Evolutionary conservation across 2,113 vertebrate genomes (phyloP), one percentile per base, ranked within the genome.

Genomic region (Macrotus californicus): DNA sequence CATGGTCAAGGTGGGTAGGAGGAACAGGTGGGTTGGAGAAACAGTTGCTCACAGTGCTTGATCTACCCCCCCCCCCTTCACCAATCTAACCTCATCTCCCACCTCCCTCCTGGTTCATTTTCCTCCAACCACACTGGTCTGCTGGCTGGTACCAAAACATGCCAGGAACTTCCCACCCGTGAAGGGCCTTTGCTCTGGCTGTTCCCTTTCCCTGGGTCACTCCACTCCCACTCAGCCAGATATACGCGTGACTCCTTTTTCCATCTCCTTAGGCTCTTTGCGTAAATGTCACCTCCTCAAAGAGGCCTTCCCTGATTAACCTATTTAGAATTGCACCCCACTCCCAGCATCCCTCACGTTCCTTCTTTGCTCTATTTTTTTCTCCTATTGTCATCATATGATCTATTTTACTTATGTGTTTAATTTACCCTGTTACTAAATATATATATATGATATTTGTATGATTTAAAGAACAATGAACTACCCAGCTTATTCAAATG

Each of bases 1-100:
- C 98, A 99, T 99, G 99, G 98, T 99, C 46, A 99, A 99, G 99
- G 99, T 99, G 97, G 22, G 87, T 18, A 0, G 29, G 67, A 61
- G 41, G 8, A 43, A 48, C 36, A 41, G 6, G 99, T 99, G 97
- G 26, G 87, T 14, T 0, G 22, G 66, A 61, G 43, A 8, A 43
- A 67, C 34, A 41, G 8, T 56, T 56, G 9, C 6, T 43, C 2
- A 13, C 13, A 66, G 22, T 34, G 13, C 43, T 13, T n/a, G 22
- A 6, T 29, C 24, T 41, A 10, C 16, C 31, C 48, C 41, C 11
- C 34, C 26, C 16, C 4, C 73, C 1, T 0, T 79, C 34, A 6
- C 52, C 24, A 16, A 1, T 41, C n/a, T 31, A 34, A 43, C 48
- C 29, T 21, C 26, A 22, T 41, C n/a, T 72, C 86, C 26, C 22